Base-by-base conservation (phyloP, 2,888 invertebrate genomes). In the Drosophila neotestacea region DNA sequence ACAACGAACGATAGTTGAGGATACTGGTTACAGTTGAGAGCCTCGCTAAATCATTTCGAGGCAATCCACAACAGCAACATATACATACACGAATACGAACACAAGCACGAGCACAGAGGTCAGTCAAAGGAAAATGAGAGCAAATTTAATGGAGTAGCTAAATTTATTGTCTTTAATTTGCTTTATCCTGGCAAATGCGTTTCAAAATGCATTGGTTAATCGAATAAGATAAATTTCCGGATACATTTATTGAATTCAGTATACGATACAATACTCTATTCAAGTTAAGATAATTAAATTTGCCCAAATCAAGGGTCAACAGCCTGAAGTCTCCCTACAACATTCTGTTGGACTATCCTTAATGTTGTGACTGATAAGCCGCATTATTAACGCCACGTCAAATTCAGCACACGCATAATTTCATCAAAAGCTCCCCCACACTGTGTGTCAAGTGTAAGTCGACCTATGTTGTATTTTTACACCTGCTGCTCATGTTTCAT, bases 311-410 rank as follows among this genome's bases (percentile, higher is more conserved):
- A 28, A 36, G 22, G 59, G 59, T 50, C 50, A 60, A 41, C 13
- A 9, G 4, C 7, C 22, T 9, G 5, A 7, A 7, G 38, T 39
- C 56, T 9, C 5, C 9, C 28, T 13, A 5, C 28, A 6, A 10
- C n/a, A 6, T 30, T 13, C 55, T 38, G 32, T 9, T 7, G 36
- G 28, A 27, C 27, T 30, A n/a, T 1, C 22, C 30, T 9, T 32
- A 32, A 44, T 55, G 55, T 60, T 61, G 48, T 70, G 70, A 73
- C 84, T 86, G 82, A 86, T 88, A 86, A 68, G 87, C 54, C 60
- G 51, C 67, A 77, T 86, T 83, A 86, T 86, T 83, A 84, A 86
- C 84, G 78, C 86, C 11, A 66, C 69, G 77, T 64, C 85, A 79
- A 71, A 42, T 67, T 48, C 71, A 60, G 61, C 68, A 71, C 52